A percentile compares a stretch with the other conserved stretches of the same genome.
These are phyloP conservation scores for Sandelia bainsii DNA, from an alignment of 2,797 vertebrate species.

Conservation along the genomic window DNA sequence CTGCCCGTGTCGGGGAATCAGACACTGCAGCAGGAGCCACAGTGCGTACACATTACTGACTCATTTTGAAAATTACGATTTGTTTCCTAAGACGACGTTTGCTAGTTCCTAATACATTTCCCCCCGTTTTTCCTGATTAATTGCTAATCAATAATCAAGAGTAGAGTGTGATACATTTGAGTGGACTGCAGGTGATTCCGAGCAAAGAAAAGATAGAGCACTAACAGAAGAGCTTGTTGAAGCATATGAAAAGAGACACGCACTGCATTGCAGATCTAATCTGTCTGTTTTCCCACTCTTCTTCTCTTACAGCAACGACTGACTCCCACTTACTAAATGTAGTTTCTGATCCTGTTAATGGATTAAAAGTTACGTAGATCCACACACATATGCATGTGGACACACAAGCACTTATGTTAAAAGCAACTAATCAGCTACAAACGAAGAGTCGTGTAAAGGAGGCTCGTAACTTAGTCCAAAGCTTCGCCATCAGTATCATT, in stretches of 20 bases:
- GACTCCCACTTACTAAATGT: constrained; percentile 45
- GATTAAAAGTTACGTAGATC: constrained; percentile 30
- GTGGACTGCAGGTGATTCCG: constrained; percentile 10
- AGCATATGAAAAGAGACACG: constrained; percentile 31
- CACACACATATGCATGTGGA: not conserved
- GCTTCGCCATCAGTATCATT: no score
- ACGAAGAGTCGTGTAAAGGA: no score
- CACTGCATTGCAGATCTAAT: constrained; percentile 50
- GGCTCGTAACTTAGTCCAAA: no score
- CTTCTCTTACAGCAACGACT: constrained; percentile 34
- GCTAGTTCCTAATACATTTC: not conserved
- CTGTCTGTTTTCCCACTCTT: constrained; percentile 27
- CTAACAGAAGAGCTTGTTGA: constrained; percentile 21
- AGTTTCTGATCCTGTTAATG: constrained; percentile 37
- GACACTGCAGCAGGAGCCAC: constrained; percentile 21
- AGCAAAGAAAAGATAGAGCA: not conserved
- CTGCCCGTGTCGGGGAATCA: constrained; percentile 14
- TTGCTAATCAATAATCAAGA: not conserved
- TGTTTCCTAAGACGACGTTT: not conserved
- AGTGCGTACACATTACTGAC: not conserved
- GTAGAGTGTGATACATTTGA: constrained; percentile 3
- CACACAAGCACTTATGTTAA: constrained; percentile 4
- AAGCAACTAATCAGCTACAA: constrained; percentile 7
- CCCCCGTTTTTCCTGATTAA: not conserved
- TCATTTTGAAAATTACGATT: not conserved